These are phyloP conservation scores for Dynastes hyllus DNA, from an alignment of 2,888 invertebrate species.

Conservation along the genomic window DNA sequence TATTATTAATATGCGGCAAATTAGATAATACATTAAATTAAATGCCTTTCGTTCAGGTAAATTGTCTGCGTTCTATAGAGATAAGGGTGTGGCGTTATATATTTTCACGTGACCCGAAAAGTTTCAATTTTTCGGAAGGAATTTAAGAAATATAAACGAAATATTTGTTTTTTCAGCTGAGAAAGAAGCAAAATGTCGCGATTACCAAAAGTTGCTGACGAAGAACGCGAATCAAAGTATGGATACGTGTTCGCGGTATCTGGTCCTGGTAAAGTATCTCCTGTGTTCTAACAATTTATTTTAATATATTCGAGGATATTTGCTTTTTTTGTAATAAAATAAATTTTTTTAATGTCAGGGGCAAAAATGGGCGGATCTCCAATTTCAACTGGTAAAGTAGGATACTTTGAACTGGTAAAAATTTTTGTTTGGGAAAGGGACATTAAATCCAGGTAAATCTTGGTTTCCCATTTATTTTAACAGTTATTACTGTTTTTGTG, in stretches of 20 bases:
- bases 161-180: conserved; percentile 39
- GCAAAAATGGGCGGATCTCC: conserved; percentile 99
- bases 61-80: conserved; percentile 55
- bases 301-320: too few species aligned
- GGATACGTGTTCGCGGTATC: conserved; percentile 98
- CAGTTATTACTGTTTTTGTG: not conserved
- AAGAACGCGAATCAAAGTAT: conserved; percentile 90
- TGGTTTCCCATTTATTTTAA: not conserved
- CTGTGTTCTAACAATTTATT: conserved; percentile 55
- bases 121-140: conserved; percentile 5
- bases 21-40: conserved; percentile 37
- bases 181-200: conserved; percentile 76
- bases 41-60: not conserved
- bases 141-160: not conserved
- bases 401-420: conserved; percentile 98
- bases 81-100: conserved; percentile 57
- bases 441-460: conserved; percentile 94
- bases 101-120: conserved; percentile 62
- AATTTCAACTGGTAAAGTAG: conserved; percentile 99
- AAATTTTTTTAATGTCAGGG: too few species aligned
- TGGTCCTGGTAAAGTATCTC: conserved; percentile 88
- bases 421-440: conserved; percentile 99
- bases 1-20: conserved; percentile 57
- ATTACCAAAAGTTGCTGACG: conserved; percentile 84
- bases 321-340: not conserved